Evolutionary conservation across 1,140 invertebrate species (phyloP).

Genomic region (Cheumatopsyche charites): DNA sequence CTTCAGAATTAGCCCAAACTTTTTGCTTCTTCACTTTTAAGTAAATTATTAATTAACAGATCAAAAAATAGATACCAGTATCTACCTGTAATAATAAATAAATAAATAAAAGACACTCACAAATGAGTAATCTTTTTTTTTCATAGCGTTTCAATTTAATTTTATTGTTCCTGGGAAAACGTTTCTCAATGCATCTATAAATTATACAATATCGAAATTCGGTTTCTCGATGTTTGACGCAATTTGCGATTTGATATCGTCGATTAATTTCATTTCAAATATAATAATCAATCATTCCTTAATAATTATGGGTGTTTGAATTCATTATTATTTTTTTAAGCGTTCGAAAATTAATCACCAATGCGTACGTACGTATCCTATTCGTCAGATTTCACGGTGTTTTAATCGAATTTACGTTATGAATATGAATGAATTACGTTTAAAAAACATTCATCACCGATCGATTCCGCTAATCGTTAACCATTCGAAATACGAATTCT

Average conservation of each 20-base stretch:
- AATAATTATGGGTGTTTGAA: neutral
- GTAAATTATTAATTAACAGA: too few species aligned
- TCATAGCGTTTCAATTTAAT: neutral
- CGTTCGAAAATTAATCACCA: neutral
- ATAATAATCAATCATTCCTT: neutral
- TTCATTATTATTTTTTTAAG: neutral
- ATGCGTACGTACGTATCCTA: conserved; percentile 7
- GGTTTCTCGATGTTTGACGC: neutral
- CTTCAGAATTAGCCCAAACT: too few species aligned
- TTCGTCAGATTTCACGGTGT: conserved; percentile 10
- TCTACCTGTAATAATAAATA: neutral
- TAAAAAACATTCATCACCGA: neutral
- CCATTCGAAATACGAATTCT: neutral
- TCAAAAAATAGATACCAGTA: too few species aligned
- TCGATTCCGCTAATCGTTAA: neutral
- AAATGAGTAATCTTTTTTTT: neutral
- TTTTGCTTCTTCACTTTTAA: too few species aligned
- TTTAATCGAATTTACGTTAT: conserved; percentile 17
- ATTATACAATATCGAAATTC: neutral
- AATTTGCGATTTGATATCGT: conserved; percentile 9
- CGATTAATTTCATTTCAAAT: conserved; percentile 11
- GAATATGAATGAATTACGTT: conserved; percentile 10
- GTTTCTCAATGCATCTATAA: neutral
- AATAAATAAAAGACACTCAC: neutral
- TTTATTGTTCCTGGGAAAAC: neutral